These are phyloP conservation scores for Aphrocallistes beatrix DNA, from an alignment of 37 sponge, comb jelly and placozoan species.

Conservation along the genomic window DNA sequence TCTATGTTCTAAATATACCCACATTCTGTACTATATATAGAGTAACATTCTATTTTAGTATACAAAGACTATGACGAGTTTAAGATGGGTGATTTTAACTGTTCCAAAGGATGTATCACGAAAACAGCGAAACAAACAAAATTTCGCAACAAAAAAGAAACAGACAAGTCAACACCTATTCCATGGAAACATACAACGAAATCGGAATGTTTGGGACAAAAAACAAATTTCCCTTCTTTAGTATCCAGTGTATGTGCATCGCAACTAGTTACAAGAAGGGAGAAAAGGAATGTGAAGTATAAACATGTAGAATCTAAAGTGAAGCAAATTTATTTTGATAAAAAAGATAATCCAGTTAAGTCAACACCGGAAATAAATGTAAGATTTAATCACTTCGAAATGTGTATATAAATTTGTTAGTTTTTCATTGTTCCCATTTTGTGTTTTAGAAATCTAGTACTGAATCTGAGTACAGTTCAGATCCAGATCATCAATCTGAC, in stretches of 20 bases:
- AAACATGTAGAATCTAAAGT: background rate
- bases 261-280: background rate
- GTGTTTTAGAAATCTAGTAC: background rate
- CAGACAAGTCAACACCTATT: background rate
- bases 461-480: conserved; percentile 15
- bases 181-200: background rate
- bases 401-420: too few relatives aligned
- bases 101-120: background rate
- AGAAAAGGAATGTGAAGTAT: conserved; percentile 5
- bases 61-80: too few relatives aligned
- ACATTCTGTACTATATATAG: too few relatives aligned
- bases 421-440: background rate
- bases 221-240: conserved; percentile 16
- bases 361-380: background rate
- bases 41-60: too few relatives aligned
- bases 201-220: conserved; percentile 3
- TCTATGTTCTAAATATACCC: too few relatives aligned
- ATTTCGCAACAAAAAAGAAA: background rate
- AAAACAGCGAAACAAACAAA: background rate
- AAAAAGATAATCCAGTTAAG: background rate
- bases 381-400: background rate
- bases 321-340: background rate
- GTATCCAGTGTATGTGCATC: conserved; percentile 2
- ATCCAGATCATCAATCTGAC: background rate
- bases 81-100: too few relatives aligned